phyloP scores from a whole-genome alignment of 2,113 vertebrate species.

The Dipodomys spectabilis region DNA sequence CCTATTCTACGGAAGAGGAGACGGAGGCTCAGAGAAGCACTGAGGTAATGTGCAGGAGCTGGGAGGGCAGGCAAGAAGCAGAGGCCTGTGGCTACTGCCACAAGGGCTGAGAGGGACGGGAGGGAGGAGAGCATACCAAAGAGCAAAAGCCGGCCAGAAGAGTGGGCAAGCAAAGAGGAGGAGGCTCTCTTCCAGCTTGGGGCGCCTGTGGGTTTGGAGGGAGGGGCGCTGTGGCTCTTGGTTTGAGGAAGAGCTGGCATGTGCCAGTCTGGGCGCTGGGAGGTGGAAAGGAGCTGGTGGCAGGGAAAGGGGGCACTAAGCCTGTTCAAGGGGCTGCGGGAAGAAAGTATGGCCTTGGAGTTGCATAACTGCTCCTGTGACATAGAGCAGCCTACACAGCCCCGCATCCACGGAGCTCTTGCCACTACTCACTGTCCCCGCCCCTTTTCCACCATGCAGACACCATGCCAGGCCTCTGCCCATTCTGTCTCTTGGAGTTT shows the following conservation, averaged over 20 bases:
- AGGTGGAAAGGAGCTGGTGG: rapidly evolving
- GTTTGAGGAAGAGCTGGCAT: neutral
- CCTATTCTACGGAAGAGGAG: neutral
- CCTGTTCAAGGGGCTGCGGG: neutral
- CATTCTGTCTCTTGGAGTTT: too few species aligned
- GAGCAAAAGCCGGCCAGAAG: neutral
- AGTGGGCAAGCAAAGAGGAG: neutral
- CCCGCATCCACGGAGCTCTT: too few species aligned
- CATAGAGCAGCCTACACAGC: rapidly evolving
- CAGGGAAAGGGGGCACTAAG: neutral
- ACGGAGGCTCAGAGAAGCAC: neutral
- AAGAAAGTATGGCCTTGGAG: neutral
- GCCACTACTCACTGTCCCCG: too few species aligned
- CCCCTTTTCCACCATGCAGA: too few species aligned
- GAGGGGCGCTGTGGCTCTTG: neutral
- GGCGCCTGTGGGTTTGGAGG: neutral
- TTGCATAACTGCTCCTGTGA: too few species aligned
- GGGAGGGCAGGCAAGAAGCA: too few species aligned
- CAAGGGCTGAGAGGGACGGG: too few species aligned
- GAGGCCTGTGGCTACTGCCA: neutral
- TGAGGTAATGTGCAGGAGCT: too few species aligned
- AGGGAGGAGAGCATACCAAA: neutral
- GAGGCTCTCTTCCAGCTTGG: neutral
- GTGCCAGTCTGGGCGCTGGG: neutral
- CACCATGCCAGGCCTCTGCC: too few species aligned